phyloP scores from a whole-genome alignment of 2,113 vertebrate species.

The Irena cyanogastra region DNA sequence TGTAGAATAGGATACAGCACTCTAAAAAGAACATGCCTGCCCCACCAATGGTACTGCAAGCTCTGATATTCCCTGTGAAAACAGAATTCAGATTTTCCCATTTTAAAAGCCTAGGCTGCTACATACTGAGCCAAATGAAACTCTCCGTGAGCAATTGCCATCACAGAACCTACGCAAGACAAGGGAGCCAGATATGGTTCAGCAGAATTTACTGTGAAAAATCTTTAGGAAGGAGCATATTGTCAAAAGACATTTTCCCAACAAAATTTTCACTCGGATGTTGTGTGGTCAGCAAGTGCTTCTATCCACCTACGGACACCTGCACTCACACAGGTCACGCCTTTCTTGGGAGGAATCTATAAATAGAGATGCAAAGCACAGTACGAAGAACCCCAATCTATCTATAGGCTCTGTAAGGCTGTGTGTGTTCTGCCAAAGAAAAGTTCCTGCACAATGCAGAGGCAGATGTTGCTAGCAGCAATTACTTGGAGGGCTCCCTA shows the following conservation, averaged over 20 bases:
- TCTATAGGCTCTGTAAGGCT: neutral
- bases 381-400: neutral
- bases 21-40: neutral
- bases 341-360: neutral
- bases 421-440: neutral
- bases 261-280: neutral
- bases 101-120: neutral
- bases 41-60: neutral
- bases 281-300: neutral
- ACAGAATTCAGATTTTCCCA: neutral
- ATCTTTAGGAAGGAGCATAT: neutral
- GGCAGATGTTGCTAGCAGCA: constrained; percentile 39
- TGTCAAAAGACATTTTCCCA: neutral
- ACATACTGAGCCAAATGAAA: constrained; percentile 15
- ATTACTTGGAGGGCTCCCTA: constrained; percentile 10
- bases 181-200: neutral
- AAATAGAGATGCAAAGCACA: neutral
- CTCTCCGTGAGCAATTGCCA: neutral
- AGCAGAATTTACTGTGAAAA: constrained; percentile 1
- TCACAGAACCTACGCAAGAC: constrained; percentile 10
- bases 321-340: neutral
- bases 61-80: neutral
- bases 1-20: neutral
- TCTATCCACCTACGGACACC: neutral
- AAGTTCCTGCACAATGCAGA: neutral